phyloP scores from a whole-genome alignment of 2,797 vertebrate genomes.

The Coilia nasus region DNA sequence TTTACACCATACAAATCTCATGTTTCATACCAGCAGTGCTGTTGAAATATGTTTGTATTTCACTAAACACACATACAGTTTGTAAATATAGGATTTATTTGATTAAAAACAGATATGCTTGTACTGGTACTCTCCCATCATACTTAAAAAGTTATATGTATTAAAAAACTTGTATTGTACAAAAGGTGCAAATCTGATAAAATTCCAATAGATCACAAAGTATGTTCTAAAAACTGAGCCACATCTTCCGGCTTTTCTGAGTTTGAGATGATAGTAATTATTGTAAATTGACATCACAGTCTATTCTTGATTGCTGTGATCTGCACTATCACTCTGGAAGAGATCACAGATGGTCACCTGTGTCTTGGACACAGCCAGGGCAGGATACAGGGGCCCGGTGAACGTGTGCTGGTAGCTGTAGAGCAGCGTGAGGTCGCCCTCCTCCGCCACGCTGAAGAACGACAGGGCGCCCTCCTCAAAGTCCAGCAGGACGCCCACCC shows the following conservation, averaged over 20 bases:
- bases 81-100: conserved; percentile 17
- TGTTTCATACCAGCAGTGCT: background rate
- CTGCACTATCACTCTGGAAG: conserved; percentile 35
- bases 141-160: background rate
- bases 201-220: background rate
- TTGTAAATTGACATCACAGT: background rate
- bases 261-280: background rate
- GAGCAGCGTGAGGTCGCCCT: conserved; percentile 69
- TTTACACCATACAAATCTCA: background rate
- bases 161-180: background rate
- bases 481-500: conserved; percentile 74
- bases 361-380: conserved; percentile 58
- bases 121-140: background rate
- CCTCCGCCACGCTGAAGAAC: conserved; percentile 76
- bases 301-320: conserved; percentile 14
- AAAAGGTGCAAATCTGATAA: background rate
- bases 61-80: background rate
- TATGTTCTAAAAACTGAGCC: background rate
- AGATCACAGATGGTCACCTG: conserved; percentile 54
- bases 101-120: background rate
- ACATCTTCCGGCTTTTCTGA: no score
- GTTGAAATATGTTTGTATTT: background rate
- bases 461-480: conserved; percentile 73
- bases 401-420: conserved; percentile 73
- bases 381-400: conserved; percentile 68